Base-by-base conservation (phyloP, 2,888 invertebrate species). In the Eupithecia insigniata region DNA sequence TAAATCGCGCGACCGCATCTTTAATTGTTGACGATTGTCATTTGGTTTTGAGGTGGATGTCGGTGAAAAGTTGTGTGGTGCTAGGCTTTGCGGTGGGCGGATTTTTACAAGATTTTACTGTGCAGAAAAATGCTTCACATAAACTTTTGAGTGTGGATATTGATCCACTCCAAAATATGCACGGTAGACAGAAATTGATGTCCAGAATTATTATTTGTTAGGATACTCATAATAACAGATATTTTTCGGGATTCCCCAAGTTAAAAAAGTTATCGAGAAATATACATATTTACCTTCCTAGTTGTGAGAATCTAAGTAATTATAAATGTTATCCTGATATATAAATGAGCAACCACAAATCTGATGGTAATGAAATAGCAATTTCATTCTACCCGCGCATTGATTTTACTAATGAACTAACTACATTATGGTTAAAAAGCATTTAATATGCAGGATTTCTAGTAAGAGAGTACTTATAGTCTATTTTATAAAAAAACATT, bases 1-100 rank as follows among this genome's bases (percentile, higher is more conserved):
- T 77, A 81, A 82, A 83, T 80, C 81, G 79, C 84, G 80, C 83
- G 79, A 89, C 89, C 87, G 79, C 87, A 88, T 86, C 84, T 84
- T 85, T 85, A 88, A 86, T 84, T 82, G 82, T 78, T 76, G 76
- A 74, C 58, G 71, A 74, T 73, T 72, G 69, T 70, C 58, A 66
- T 74, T 68, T 67, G 71, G 67, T 67, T 76, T 77, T 75, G 78
- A 78, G 80, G 80, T 81, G 75, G 77, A 51, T 60, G 43, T 39
- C 65, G 62, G 70, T 69, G 46, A 69, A 69, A 73, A 67, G 60
- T 58, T 46, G 39, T 62, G 69, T 34, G 67, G 69, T 51, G 68
- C 32, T 51, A 36, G 51, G 60, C 4, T 39, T 55, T 73, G 70
- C 46, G 70, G 70, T 39, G 36, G 22, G 16, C 1, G 26, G 26